Conservation (phyloP, 2,888 invertebrate genomes). For the Lasioglossum figueresi region DNA sequence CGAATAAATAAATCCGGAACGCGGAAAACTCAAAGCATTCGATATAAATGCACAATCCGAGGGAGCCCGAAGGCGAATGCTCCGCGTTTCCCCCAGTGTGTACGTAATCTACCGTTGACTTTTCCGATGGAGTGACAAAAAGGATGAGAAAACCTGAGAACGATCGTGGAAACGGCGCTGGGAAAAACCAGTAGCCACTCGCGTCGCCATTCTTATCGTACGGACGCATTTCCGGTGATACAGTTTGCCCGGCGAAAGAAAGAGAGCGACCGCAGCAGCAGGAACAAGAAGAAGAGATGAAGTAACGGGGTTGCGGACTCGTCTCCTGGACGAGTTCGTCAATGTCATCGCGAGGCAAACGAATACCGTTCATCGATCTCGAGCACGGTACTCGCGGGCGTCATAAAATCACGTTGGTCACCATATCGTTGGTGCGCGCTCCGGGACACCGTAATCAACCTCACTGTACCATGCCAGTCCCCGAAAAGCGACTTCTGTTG, state of each 20-base stretch:
- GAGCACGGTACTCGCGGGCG: constrained; percentile 49
- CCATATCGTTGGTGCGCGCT: constrained; percentile 14
- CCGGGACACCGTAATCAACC: constrained; percentile 54
- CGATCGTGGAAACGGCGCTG: background rate
- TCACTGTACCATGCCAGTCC: background rate
- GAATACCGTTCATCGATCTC: constrained; percentile 68
- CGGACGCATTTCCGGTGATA: constrained; percentile 27
- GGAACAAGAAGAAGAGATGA: background rate
- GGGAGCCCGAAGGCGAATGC: background rate
- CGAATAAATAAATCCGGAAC: background rate
- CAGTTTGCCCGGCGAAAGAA: background rate
- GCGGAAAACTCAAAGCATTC: background rate
- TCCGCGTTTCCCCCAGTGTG: background rate
- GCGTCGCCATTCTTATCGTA: background rate
- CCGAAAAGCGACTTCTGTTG: background rate
- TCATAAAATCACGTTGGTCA: constrained; percentile 64
- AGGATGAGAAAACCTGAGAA: background rate
- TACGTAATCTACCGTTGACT: background rate
- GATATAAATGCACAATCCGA: background rate
- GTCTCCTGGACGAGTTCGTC: constrained; percentile 18
- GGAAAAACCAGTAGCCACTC: constrained; percentile 11
- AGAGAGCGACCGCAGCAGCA: background rate
- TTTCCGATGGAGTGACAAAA: constrained; percentile 2
- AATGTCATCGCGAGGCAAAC: constrained; percentile 38
- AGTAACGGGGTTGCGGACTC: constrained; percentile 47